phyloP scores from a whole-genome alignment of 1,140 invertebrate species.

The Drosophila ficusphila region DNA sequence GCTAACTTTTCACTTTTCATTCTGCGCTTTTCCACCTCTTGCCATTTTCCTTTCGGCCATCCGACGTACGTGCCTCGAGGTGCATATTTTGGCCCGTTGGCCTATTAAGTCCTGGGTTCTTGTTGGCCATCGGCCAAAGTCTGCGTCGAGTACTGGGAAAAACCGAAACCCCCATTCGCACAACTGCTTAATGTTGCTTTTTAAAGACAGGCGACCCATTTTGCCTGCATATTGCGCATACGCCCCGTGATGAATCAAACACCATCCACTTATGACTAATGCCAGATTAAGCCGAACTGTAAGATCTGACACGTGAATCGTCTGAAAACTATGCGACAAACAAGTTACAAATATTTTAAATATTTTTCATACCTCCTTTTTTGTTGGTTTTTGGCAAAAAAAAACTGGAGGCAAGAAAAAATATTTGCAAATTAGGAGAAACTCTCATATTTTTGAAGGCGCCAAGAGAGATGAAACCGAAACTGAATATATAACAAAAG shows the following conservation, averaged over 20 bases:
- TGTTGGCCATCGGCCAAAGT: constrained; percentile 59
- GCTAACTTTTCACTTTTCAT: constrained; percentile 83
- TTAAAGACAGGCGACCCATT: constrained; percentile 56
- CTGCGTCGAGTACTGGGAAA: constrained; percentile 34
- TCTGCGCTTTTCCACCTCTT: constrained; percentile 69
- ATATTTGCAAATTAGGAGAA: constrained; percentile 82
- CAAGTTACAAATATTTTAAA: constrained; percentile 25
- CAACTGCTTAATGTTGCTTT: neutral
- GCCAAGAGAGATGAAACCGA: constrained; percentile 40
- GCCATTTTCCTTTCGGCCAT: constrained; percentile 19
- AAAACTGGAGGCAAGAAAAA: constrained; percentile 14
- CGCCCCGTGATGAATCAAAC: constrained; percentile 60
- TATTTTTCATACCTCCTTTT: constrained; percentile 37
- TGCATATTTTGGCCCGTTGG: constrained; percentile 76
- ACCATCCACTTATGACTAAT: constrained; percentile 53
- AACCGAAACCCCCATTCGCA: constrained; percentile 45
- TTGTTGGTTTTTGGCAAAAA: constrained; percentile 25
- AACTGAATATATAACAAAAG: constrained; percentile 72
- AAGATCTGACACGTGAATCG: constrained; percentile 69
- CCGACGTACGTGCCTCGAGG: constrained; percentile 26
- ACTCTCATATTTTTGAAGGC: constrained; percentile 55
- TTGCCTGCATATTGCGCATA: constrained; percentile 66
- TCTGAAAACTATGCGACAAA: constrained; percentile 54
- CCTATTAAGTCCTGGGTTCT: constrained; percentile 78
- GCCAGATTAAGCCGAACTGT: constrained; percentile 47